phyloP scores from a whole-genome alignment of 1,140 invertebrate genomes.

The Aphelenchoides fujianensis region DNA sequence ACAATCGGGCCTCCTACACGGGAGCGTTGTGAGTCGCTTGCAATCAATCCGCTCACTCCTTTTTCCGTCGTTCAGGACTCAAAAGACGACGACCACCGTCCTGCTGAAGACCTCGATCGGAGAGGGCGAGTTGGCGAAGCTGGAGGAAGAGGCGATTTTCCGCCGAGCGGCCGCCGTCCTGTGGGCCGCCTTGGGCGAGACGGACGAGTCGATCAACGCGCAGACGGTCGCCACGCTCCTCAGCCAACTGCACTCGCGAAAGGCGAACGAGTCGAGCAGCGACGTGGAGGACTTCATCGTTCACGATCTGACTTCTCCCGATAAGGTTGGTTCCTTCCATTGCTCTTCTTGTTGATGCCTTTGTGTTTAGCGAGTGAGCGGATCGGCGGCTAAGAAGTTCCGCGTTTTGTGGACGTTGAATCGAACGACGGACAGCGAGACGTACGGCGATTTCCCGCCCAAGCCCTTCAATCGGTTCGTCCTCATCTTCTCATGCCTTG shows the following conservation, averaged over 20 bases:
- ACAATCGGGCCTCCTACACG: background rate
- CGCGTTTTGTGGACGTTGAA: constrained; percentile 50
- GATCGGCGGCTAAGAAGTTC: constrained; percentile 53
- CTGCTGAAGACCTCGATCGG: constrained; percentile 54
- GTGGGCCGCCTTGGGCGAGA: constrained; percentile 34
- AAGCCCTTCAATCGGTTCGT: constrained; percentile 55
- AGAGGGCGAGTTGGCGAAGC: constrained; percentile 28
- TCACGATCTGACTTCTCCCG: constrained; percentile 44
- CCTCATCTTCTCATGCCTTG: constrained; percentile 6
- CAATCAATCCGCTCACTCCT: background rate
- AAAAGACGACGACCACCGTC: constrained; percentile 55
- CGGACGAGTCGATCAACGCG: constrained; percentile 22
- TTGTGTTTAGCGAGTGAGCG: constrained; percentile 38
- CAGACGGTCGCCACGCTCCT: constrained; percentile 43
- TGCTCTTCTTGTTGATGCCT: background rate
- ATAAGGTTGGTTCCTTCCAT: constrained; percentile 31
- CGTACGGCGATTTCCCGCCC: constrained; percentile 25
- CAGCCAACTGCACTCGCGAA: constrained; percentile 51
- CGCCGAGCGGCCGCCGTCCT: constrained; percentile 39
- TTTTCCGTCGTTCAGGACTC: constrained; percentile 6
- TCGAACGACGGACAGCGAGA: constrained; percentile 37
- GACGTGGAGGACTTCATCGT: constrained; percentile 60
- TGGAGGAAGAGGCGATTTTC: constrained; percentile 43
- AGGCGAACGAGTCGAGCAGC: constrained; percentile 46
- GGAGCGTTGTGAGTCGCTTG: background rate